Conservation (phyloP, 2,113 vertebrate genomes). For the Spizaetus ornatus region DNA sequence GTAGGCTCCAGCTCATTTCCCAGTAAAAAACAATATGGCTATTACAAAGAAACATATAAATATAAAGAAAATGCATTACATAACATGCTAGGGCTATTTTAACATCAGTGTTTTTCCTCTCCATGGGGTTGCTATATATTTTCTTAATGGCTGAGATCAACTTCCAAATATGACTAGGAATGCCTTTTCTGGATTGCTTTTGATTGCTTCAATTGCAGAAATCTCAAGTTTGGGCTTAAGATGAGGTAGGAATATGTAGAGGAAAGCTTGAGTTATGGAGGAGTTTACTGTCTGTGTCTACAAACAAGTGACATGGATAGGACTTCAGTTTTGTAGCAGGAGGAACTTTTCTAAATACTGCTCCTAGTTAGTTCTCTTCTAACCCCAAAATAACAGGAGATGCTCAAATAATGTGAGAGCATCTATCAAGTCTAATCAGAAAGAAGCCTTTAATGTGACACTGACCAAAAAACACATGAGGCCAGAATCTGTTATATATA, state of each 20-base stretch:
- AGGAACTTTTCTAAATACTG: not conserved
- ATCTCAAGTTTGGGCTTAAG: not conserved
- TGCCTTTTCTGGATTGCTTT: not conserved
- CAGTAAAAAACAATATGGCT: not conserved
- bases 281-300: not conserved
- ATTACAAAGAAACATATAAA: not conserved
- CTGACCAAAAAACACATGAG: not conserved
- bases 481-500: not conserved
- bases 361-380: not conserved
- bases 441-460: not conserved
- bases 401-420: not conserved
- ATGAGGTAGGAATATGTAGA: not conserved
- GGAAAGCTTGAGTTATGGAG: not conserved
- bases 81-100: not conserved
- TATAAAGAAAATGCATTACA: not conserved
- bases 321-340: not conserved
- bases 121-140: not conserved
- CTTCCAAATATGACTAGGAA: not conserved
- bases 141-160: conserved; percentile 11
- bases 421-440: not conserved
- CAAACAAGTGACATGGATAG: not conserved
- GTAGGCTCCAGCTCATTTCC: not conserved
- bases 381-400: not conserved
- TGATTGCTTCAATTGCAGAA: not conserved
- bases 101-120: not conserved